Evolutionary conservation across 2,797 vertebrate species (phyloP).

Genomic region (Mallotus villosus): DNA sequence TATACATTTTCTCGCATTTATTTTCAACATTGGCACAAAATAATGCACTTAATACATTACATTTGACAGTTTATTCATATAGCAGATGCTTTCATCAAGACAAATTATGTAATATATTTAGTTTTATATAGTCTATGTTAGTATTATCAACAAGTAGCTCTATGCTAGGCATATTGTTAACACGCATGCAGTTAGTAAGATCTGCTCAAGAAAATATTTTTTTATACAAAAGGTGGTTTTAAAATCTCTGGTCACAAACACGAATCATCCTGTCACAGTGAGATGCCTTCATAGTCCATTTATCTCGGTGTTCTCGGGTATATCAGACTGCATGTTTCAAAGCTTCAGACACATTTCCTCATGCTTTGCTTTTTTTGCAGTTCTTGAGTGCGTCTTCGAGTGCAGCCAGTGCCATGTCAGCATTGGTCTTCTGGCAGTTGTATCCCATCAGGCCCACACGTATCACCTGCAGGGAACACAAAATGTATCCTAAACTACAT

Average conservation of each 20-base stretch:
- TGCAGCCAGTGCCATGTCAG: constrained; percentile 77
- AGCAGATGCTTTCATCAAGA: background rate
- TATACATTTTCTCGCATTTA: background rate
- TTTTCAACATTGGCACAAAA: no score
- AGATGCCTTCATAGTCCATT: constrained; percentile 11
- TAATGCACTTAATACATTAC: no score
- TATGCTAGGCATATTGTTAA: background rate
- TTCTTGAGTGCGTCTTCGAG: constrained; percentile 81
- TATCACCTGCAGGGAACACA: constrained; percentile 78
- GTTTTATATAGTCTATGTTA: no score
- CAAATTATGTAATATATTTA: background rate
- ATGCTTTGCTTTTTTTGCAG: constrained; percentile 83
- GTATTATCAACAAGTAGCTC: no score
- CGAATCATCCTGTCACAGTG: background rate
- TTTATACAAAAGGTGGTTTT: background rate
- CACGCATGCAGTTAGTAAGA: constrained; percentile 5
- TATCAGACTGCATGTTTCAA: constrained; percentile 15
- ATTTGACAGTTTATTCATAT: no score
- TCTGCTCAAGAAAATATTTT: constrained; percentile 19
- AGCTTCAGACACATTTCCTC: constrained; percentile 22
- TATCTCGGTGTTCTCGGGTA: constrained; percentile 3
- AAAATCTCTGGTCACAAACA: constrained; percentile 24
- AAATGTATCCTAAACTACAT: constrained; percentile 17
- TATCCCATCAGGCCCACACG: constrained; percentile 93
- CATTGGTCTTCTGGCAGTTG: constrained; percentile 85